Evolutionary conservation across 2,888 invertebrate species (phyloP).

Genomic region (Thymelicus acteon): DNA sequence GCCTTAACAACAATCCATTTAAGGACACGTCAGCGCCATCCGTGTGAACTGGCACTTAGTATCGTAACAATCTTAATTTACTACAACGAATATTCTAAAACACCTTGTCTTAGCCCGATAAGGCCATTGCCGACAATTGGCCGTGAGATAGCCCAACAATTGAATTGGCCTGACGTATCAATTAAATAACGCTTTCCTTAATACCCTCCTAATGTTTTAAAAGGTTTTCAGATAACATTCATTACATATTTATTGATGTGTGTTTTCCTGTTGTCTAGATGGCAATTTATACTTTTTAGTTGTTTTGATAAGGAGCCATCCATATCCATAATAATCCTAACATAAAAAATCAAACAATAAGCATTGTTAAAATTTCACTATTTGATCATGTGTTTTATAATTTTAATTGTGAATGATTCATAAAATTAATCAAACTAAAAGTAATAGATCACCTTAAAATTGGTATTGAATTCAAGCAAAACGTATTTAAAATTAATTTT

Average conservation of each 20-base stretch:
- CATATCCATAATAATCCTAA: no score
- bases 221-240: slow-evolving; percentile 54
- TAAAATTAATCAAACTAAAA: no score
- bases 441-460: no score
- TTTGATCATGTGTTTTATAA: no score
- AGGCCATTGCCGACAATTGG: slow-evolving; percentile 56
- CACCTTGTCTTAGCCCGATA: slow-evolving; percentile 44
- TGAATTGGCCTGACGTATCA: slow-evolving; percentile 72
- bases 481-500: no score
- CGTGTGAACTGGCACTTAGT: slow-evolving; percentile 5
- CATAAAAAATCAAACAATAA: no score
- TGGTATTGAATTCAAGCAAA: no score
- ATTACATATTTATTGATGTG: slow-evolving; percentile 30
- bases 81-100: slow-evolving; percentile 19
- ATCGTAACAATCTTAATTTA: slow-evolving; percentile 17
- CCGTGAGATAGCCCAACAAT: slow-evolving; percentile 57
- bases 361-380: no score
- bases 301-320: no score
- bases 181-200: slow-evolving; percentile 75
- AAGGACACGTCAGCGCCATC: background rate
- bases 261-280: slow-evolving; percentile 4
- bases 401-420: no score
- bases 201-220: slow-evolving; percentile 73
- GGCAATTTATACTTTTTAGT: no score
- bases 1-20: background rate